A percentile compares a stretch with the other conserved stretches of the same genome.
Conservation (phyloP, 1,140 invertebrate species). For the Andrena cerasifolii region DNA sequence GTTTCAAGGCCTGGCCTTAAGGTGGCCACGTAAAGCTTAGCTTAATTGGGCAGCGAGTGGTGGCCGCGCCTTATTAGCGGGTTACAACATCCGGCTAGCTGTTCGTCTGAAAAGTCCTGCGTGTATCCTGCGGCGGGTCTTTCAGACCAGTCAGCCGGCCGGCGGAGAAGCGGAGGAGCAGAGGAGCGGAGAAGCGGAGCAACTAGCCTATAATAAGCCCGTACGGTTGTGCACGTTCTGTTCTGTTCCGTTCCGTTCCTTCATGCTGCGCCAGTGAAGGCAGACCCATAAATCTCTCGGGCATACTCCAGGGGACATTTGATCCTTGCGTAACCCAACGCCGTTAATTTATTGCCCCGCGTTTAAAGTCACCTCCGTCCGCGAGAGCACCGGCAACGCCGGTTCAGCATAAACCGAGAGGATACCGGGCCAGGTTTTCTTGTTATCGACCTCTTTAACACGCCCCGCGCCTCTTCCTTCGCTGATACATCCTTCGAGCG, state of each 20-base stretch:
- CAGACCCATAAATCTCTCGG: constrained; percentile 82
- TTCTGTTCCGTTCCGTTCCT: constrained; percentile 80
- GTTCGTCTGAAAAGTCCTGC: constrained; percentile 81
- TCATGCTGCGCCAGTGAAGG: constrained; percentile 80
- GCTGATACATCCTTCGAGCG: background rate
- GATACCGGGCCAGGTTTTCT: constrained; percentile 68
- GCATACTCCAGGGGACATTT: constrained; percentile 83
- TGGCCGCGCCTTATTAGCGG: constrained; percentile 80
- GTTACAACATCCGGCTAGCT: constrained; percentile 78
- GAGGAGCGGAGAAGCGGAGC: constrained; percentile 71
- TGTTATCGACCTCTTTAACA: constrained; percentile 69
- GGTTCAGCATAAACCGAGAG: constrained; percentile 59
- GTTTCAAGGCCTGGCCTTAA: constrained; percentile 74
- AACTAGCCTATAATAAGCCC: constrained; percentile 81
- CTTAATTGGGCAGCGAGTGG: constrained; percentile 76
- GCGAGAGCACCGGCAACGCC: constrained; percentile 66
- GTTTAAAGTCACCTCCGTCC: constrained; percentile 81
- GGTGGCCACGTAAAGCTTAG: constrained; percentile 74
- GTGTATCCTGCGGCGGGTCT: constrained; percentile 77
- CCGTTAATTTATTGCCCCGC: constrained; percentile 83
- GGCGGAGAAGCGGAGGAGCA: constrained; percentile 65
- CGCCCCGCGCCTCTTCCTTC: background rate
- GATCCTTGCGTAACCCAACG: constrained; percentile 83
- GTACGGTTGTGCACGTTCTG: constrained; percentile 76
- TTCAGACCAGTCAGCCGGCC: constrained; percentile 65